Evolutionary conservation across 2,113 vertebrate genomes (phyloP).

Genomic region (Corvus cornix): DNA sequence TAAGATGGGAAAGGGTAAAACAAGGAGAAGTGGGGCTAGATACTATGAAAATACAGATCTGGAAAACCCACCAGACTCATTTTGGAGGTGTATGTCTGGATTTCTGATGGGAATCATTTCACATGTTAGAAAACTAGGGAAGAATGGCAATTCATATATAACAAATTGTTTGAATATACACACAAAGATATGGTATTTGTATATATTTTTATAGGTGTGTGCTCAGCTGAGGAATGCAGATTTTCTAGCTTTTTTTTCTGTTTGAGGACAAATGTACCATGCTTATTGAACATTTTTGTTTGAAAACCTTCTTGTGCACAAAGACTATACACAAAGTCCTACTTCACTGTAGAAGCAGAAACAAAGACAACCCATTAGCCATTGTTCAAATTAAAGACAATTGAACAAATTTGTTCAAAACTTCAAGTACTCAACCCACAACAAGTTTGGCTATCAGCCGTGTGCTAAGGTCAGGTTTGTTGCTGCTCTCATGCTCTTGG

Average conservation of each 20-base stretch:
- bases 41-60: neutral
- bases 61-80: neutral
- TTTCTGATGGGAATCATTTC: neutral
- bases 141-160: neutral
- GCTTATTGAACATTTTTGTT: neutral
- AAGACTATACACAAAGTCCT: neutral
- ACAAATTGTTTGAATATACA: neutral
- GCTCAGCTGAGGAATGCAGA: neutral
- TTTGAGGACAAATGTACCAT: neutral
- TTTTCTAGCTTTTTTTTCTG: neutral
- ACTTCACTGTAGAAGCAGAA: neutral
- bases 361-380: neutral
- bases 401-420: neutral
- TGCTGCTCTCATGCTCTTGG: neutral
- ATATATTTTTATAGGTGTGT: neutral
- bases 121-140: neutral
- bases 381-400: neutral
- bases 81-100: neutral
- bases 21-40: neutral
- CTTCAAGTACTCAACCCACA: neutral
- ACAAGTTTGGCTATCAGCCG: neutral
- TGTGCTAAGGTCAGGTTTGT: neutral
- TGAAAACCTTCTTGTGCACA: neutral
- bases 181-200: neutral
- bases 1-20: neutral